Conservation (phyloP, 2,888 invertebrate species). For the Athripsodes cinereus region DNA sequence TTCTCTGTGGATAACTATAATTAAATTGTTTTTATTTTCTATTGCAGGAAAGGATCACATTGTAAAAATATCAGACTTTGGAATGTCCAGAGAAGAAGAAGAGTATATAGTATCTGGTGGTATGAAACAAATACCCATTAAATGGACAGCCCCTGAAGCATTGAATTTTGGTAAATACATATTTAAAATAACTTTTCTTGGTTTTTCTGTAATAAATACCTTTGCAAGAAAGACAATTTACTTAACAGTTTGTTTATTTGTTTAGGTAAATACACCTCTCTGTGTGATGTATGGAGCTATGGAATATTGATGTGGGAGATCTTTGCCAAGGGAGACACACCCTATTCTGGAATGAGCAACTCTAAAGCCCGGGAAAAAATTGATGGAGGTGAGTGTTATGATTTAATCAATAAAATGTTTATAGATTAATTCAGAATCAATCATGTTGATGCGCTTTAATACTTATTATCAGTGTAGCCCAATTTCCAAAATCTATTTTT, state of each 20-base stretch:
- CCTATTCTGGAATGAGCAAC: slow-evolving; percentile 91
- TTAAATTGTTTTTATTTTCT: too few species aligned
- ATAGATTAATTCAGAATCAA: too few species aligned
- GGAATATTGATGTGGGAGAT: slow-evolving; percentile 96
- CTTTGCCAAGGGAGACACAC: slow-evolving; percentile 88
- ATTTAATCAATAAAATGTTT: too few species aligned
- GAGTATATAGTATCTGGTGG: slow-evolving; percentile 96
- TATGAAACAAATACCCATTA: slow-evolving; percentile 97
- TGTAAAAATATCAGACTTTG: slow-evolving; percentile 96
- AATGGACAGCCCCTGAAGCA: slow-evolving; percentile 98
- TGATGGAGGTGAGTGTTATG: slow-evolving; percentile 64
- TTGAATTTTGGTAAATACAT: slow-evolving; percentile 74
- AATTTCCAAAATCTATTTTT: too few species aligned
- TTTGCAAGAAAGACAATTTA: neutral
- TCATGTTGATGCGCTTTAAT: too few species aligned
- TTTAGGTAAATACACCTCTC: slow-evolving; percentile 84
- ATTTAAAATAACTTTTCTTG: neutral
- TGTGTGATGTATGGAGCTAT: slow-evolving; percentile 97
- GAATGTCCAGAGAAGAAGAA: slow-evolving; percentile 95
- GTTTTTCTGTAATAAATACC: too few species aligned
- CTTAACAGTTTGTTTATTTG: slow-evolving; percentile 17
- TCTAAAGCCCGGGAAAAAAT: slow-evolving; percentile 90
- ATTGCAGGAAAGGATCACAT: slow-evolving; percentile 65
- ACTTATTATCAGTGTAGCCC: too few species aligned
- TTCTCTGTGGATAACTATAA: too few species aligned